These are phyloP conservation scores for Dendroctonus valens DNA, from an alignment of 1,140 invertebrate species.

Conservation along the genomic window DNA sequence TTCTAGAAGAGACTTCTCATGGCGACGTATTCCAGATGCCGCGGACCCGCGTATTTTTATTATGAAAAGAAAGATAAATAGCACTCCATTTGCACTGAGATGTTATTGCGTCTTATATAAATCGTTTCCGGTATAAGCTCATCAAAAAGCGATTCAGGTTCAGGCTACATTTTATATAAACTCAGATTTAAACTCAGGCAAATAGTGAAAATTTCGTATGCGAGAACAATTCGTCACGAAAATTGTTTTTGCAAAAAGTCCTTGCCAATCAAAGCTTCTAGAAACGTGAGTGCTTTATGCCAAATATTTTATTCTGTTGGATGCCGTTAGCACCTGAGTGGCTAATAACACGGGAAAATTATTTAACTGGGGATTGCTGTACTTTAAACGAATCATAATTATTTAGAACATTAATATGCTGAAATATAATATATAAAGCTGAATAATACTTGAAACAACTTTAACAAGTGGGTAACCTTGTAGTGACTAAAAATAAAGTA, in stretches of 20 bases:
- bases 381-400: too few relatives aligned
- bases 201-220: slow-evolving; percentile 18
- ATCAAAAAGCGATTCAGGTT: slow-evolving; percentile 27
- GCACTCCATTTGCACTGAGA: slow-evolving; percentile 28
- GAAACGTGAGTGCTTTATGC: neutral
- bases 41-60: slow-evolving; percentile 23
- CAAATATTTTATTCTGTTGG: too few relatives aligned
- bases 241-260: slow-evolving; percentile 1
- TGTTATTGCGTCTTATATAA: slow-evolving; percentile 33
- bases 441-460: too few relatives aligned
- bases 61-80: slow-evolving; percentile 31
- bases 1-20: slow-evolving; percentile 10
- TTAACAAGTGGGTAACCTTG: too few relatives aligned
- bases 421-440: too few relatives aligned
- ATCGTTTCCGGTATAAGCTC: slow-evolving; percentile 26
- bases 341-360: too few relatives aligned
- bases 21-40: slow-evolving; percentile 26
- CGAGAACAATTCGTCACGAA: slow-evolving; percentile 15
- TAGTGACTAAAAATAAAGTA: too few relatives aligned
- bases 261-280: neutral
- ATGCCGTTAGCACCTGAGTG: too few relatives aligned
- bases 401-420: too few relatives aligned
- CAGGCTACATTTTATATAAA: slow-evolving; percentile 17
- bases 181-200: slow-evolving; percentile 24
- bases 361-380: neutral